Evolutionary conservation across 1,140 invertebrate species (phyloP).

Genomic region (Caenorhabditis remanei): DNA sequence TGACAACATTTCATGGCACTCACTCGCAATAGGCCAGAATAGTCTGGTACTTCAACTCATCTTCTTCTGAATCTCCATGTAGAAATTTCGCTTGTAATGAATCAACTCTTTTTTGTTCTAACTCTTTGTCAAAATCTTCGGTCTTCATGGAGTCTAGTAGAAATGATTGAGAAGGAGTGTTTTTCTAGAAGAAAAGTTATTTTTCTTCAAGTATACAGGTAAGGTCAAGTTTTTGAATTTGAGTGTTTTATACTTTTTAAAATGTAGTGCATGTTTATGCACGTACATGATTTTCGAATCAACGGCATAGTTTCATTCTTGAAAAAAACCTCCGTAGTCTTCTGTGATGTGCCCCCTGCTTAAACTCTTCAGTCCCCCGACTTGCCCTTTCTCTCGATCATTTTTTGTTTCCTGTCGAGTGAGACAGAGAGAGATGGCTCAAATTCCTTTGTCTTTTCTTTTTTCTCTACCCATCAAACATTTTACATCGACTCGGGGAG

Average conservation of each 20-base stretch:
- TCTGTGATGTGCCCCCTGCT: too few relatives aligned
- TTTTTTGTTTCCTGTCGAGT: not conserved
- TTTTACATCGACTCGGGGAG: conserved; percentile 11
- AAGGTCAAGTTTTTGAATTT: too few relatives aligned
- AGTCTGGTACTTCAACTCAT: not conserved
- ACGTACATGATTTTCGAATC: too few relatives aligned
- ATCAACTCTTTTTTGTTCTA: not conserved
- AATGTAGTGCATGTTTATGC: too few relatives aligned
- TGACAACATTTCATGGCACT: not conserved
- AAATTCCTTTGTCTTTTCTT: conserved; percentile 41
- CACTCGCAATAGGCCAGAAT: not conserved
- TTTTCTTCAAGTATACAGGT: too few relatives aligned
- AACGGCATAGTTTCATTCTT: too few relatives aligned
- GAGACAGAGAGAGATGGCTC: not conserved
- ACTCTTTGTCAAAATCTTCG: not conserved
- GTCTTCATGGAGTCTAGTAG: too few relatives aligned
- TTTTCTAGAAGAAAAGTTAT: too few relatives aligned
- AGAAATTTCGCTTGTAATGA: not conserved
- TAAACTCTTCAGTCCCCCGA: not conserved
- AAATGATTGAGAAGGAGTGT: too few relatives aligned
- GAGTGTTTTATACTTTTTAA: too few relatives aligned
- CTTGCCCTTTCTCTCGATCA: not conserved
- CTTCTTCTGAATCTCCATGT: not conserved
- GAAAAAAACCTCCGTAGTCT: too few relatives aligned
- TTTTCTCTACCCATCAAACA: conserved; percentile 1